A percentile compares a stretch with the other conserved stretches of the same genome.
These are phyloP conservation scores for Rhincodon typus DNA, from an alignment of 2,797 vertebrate genomes.

Conservation along the genomic window DNA sequence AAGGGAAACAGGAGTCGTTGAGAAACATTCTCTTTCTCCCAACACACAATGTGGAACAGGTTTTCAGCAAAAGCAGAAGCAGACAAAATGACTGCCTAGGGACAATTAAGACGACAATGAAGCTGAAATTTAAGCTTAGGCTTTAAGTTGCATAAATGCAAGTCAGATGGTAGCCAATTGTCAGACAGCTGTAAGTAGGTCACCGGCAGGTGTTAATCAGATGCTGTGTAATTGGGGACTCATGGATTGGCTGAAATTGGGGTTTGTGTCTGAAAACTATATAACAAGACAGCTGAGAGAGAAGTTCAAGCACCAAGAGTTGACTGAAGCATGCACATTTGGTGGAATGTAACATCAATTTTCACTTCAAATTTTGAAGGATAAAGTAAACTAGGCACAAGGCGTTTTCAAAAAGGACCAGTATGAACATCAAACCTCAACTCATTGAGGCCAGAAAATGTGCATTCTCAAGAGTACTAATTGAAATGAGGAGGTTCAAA, in stretches of 20 bases:
- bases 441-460: background rate
- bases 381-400: background rate
- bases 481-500: background rate
- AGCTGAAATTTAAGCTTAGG: slow-evolving; percentile 4
- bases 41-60: background rate
- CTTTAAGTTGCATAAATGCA: background rate
- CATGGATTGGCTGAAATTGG: background rate
- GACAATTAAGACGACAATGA: background rate
- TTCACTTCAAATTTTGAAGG: background rate
- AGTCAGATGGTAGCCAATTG: background rate
- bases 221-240: background rate
- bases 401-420: background rate
- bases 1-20: background rate
- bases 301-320: background rate
- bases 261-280: background rate
- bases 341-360: background rate
- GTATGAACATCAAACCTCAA: background rate
- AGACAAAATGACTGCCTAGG: background rate
- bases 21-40: background rate
- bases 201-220: background rate
- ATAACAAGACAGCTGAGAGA: background rate
- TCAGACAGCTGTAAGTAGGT: slow-evolving; percentile 2
- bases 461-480: background rate
- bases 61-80: background rate
- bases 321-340: background rate